These are phyloP conservation scores for Agrochola circellaris DNA, from an alignment of 2,888 invertebrate species.

Conservation along the genomic window DNA sequence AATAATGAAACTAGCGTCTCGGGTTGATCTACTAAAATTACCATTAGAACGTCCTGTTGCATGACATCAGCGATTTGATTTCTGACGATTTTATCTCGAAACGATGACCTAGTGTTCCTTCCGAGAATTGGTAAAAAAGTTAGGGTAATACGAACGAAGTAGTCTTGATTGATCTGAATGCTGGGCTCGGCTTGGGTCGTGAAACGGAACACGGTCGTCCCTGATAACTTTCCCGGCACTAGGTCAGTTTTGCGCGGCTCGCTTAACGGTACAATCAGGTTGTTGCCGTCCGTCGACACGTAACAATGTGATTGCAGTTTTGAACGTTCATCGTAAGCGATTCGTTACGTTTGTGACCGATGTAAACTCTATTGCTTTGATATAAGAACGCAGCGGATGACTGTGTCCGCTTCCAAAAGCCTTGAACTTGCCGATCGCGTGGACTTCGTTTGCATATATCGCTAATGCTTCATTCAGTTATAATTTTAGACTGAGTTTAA, in stretches of 20 bases:
- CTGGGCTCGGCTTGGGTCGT: slow-evolving; percentile 73
- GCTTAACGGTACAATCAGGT: slow-evolving; percentile 90
- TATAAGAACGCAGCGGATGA: slow-evolving; percentile 65
- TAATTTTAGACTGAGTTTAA: slow-evolving; percentile 27
- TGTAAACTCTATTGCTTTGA: slow-evolving; percentile 73
- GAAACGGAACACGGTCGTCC: slow-evolving; percentile 84
- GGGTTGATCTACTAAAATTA: slow-evolving; percentile 71
- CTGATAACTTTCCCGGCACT: slow-evolving; percentile 89
- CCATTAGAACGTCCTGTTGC: slow-evolving; percentile 77
- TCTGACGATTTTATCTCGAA: slow-evolving; percentile 72
- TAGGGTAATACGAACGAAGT: slow-evolving; percentile 61
- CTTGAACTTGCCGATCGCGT: slow-evolving; percentile 81
- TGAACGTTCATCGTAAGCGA: slow-evolving; percentile 81
- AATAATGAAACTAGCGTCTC: slow-evolving; percentile 71
- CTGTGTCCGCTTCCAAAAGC: slow-evolving; percentile 64
- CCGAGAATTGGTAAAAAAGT: slow-evolving; percentile 56
- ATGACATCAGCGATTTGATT: slow-evolving; percentile 80
- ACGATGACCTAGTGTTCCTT: slow-evolving; percentile 65
- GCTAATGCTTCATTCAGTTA: slow-evolving; percentile 37
- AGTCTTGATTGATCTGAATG: slow-evolving; percentile 73
- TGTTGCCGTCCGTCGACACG: slow-evolving; percentile 86
- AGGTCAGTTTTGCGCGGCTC: slow-evolving; percentile 90
- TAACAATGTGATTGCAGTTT: slow-evolving; percentile 89
- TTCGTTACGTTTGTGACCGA: slow-evolving; percentile 69
- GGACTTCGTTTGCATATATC: slow-evolving; percentile 62